Conservation (phyloP, 2,797 vertebrate species). For the Acropternis orthonyx region DNA sequence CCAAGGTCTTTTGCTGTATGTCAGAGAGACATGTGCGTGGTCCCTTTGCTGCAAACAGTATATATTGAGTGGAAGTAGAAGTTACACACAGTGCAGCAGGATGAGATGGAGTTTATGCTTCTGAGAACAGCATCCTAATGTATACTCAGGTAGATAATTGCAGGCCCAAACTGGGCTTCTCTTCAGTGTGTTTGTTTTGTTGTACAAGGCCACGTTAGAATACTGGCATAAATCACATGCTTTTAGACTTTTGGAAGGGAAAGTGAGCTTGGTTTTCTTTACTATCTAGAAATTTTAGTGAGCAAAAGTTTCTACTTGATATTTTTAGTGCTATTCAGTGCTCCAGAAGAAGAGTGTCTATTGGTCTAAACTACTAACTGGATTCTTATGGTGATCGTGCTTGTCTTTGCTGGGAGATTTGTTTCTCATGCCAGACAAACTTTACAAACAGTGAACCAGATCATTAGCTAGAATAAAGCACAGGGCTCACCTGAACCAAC, state of each 20-base stretch:
- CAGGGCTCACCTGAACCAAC: neutral
- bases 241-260: neutral
- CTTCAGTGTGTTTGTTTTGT: neutral
- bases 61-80: neutral
- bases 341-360: neutral
- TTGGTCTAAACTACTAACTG: neutral
- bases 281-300: neutral
- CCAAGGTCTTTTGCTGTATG: conserved; percentile 39
- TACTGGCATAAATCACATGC: neutral
- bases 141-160: neutral
- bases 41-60: neutral
- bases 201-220: neutral
- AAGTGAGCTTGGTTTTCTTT: neutral
- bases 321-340: neutral
- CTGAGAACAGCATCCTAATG: neutral
- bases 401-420: neutral
- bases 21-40: neutral
- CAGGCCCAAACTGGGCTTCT: neutral
- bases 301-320: neutral
- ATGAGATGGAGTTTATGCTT: neutral
- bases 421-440: neutral
- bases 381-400: neutral
- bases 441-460: neutral
- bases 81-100: neutral
- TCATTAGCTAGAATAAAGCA: neutral